Evolutionary conservation across 1,140 invertebrate species (phyloP).

Genomic region (Augochlora pura): DNA sequence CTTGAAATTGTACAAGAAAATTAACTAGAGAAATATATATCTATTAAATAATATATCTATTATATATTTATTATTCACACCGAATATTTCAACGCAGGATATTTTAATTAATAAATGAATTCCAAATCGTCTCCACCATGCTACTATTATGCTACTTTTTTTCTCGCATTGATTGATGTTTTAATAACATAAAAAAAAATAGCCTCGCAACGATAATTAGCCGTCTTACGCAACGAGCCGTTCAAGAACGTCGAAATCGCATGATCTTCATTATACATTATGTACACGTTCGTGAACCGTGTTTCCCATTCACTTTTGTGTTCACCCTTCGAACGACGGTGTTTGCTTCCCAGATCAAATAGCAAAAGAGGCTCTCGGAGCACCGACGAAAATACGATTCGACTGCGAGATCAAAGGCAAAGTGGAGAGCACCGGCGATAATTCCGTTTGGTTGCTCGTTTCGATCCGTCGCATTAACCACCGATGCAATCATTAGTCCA

Average conservation of each 20-base stretch:
- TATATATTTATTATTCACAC: no score
- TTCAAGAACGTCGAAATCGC: neutral
- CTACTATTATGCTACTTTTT: no score
- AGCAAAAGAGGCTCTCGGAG: constrained; percentile 42
- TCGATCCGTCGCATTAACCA: constrained; percentile 13
- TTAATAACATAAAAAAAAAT: no score
- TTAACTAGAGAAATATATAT: no score
- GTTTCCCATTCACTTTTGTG: constrained; percentile 17
- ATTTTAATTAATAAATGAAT: no score
- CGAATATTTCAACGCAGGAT: no score
- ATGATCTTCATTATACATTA: constrained; percentile 16
- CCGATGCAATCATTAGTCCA: neutral
- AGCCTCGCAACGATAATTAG: neutral
- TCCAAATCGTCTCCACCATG: no score
- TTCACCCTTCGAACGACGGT: constrained; percentile 7
- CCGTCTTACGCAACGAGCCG: neutral
- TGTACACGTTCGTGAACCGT: constrained; percentile 23
- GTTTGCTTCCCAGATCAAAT: constrained; percentile 35
- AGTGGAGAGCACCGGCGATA: constrained; percentile 2
- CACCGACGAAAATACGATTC: constrained; percentile 33
- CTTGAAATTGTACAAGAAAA: no score
- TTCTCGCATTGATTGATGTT: no score
- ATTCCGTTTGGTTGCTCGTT: constrained; percentile 36
- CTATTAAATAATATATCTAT: no score
- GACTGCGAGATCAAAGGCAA: constrained; percentile 33